These are phyloP conservation scores for Oryzias celebensis DNA, from an alignment of 2,113 vertebrate genomes.

Conservation along the genomic window DNA sequence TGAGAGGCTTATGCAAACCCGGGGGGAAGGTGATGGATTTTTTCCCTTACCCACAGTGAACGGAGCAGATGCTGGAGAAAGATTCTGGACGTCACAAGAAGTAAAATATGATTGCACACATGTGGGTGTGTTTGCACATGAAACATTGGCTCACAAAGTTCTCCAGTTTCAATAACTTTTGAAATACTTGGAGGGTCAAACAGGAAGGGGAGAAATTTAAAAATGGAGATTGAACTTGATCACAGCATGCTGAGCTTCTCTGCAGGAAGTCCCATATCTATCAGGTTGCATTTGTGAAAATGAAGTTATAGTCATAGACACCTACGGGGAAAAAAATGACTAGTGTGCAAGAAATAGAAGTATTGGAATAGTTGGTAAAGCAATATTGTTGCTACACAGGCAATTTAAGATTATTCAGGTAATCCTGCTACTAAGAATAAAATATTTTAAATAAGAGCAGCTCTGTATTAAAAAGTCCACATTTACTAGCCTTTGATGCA, in stretches of 20 bases:
- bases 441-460: not conserved
- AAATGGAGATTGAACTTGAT: conserved; percentile 27
- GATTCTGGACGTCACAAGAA: conserved; percentile 75
- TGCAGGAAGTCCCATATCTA: conserved; percentile 31
- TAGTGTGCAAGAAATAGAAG: too few species aligned
- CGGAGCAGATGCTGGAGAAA: conserved; percentile 80
- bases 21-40: conserved; percentile 81
- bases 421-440: too few species aligned
- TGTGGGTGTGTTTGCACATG: conserved; percentile 44
- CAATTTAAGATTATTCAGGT: too few species aligned
- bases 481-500: conserved; percentile 8
- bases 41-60: conserved; percentile 78
- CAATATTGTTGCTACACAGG: too few species aligned
- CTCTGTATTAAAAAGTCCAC: conserved; percentile 17
- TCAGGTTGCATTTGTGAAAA: conserved; percentile 22
- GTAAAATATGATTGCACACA: conserved; percentile 72
- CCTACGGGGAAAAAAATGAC: not conserved
- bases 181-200: conserved; percentile 57
- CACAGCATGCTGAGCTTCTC: conserved; percentile 25
- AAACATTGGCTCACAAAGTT: conserved; percentile 61
- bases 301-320: conserved; percentile 5
- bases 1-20: conserved; percentile 82
- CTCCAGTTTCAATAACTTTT: conserved; percentile 68
- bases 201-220: conserved; percentile 21
- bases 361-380: too few species aligned